Evolutionary conservation across 2,888 invertebrate genomes (phyloP), one percentile per base, ranked within the genome.

Genomic region (Torymus texanus): DNA sequence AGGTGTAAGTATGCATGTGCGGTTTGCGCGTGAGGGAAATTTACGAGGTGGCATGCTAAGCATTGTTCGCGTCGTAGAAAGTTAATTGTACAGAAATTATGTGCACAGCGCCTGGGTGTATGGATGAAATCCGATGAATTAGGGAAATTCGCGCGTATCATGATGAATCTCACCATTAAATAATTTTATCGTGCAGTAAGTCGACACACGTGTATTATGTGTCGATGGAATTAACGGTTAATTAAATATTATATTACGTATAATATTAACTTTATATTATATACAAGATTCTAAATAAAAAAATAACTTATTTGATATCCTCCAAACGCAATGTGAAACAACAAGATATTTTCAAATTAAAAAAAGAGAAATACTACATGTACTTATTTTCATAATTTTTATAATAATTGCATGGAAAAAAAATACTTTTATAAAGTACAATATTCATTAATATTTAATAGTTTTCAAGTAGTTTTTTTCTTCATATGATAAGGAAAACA

Each of bases 1-100:
- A 10, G n/a, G 24, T 13, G 13, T 55, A 41, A 14, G 56, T 41
- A 11, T 41, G 29, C 12, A 21, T 3, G 18, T 24, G 55, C 14
- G 2, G 59, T 51, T 3, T 2, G 0, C 50, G 66, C 41, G 29
- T 58, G 41, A 51, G 58, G 41, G 67, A 61, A 59, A 73, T 78
- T 78, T 78, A 73, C 29, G 50, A 41, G 41, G 50, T 51, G 62
- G 58, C 18, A 51, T 72, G 66, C 50, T 63, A 18, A 4, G 53
- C 59, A 55, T 61, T 61, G 16, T 55, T 51, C 2, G 50, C 56
- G 58, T 50, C 29, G 29, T 67, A 65, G 21, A 61, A 73, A 62
- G 56, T 56, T 68, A 62, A 78, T 78, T 73, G 66, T 50, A 56
- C 24, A 21, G 67, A 61, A 68, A 41, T 16, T 70, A 51, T 50